Evolutionary conservation across 1,140 invertebrate genomes (phyloP).

Genomic region (Sycophaga agraensis): DNA sequence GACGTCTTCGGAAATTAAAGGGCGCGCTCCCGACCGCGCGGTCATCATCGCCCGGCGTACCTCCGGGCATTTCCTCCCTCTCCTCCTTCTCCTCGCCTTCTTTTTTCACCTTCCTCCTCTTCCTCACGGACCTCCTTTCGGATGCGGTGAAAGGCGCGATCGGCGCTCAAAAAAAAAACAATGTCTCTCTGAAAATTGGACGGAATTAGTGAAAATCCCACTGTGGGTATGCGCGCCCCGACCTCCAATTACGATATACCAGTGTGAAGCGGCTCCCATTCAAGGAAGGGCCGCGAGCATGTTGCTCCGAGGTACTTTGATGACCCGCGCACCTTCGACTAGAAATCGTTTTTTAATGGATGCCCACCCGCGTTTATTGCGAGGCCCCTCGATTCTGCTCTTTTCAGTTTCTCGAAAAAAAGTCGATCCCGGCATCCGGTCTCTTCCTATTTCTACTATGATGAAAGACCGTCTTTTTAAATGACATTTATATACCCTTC

Average conservation of each 20-base stretch:
- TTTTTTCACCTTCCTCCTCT: neutral
- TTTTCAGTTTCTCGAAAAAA: slow-evolving; percentile 29
- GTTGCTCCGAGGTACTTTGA: slow-evolving; percentile 24
- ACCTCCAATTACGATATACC: slow-evolving; percentile 40
- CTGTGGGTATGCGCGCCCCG: slow-evolving; percentile 8
- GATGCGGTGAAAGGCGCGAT: neutral
- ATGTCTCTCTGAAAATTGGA: slow-evolving; percentile 44
- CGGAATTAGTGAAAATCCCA: slow-evolving; percentile 48
- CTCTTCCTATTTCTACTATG: slow-evolving; percentile 24
- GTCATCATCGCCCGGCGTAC: neutral
- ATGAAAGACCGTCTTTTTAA: neutral
- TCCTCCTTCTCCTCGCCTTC: neutral
- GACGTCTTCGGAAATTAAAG: neutral
- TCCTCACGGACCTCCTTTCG: neutral
- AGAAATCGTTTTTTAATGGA: slow-evolving; percentile 55
- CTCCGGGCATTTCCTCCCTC: neutral
- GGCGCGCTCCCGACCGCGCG: neutral
- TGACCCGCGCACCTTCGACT: slow-evolving; percentile 34
- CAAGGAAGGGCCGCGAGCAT: slow-evolving; percentile 32
- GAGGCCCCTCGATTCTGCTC: slow-evolving; percentile 24
- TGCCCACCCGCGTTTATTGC: slow-evolving; percentile 33
- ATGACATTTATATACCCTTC: slow-evolving; percentile 27
- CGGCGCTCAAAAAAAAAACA: slow-evolving; percentile 36
- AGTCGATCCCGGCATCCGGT: slow-evolving; percentile 48
- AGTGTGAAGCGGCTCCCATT: slow-evolving; percentile 39